Conservation (phyloP, 2,797 vertebrate species). For the Serranus cabrilla region DNA sequence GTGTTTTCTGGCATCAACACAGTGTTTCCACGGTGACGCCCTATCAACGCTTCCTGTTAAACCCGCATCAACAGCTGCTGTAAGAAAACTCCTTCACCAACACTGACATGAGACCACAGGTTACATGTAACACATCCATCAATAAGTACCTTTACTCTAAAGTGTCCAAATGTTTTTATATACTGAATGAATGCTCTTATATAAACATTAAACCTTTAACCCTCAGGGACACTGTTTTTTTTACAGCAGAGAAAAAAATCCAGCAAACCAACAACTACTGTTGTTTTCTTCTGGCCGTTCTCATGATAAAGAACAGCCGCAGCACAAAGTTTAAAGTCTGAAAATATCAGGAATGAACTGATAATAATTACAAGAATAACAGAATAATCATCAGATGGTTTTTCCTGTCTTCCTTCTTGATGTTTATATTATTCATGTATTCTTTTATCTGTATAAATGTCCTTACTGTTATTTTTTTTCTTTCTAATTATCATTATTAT, state of each 20-base stretch:
- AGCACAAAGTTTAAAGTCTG: slow-evolving; percentile 22
- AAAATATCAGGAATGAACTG: not conserved
- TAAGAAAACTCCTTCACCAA: slow-evolving; percentile 22
- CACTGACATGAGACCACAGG: slow-evolving; percentile 2
- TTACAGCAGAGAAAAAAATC: slow-evolving; percentile 29
- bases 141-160: slow-evolving; percentile 2
- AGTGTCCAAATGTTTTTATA: not conserved
- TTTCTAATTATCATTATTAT: no score
- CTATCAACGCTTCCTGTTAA: slow-evolving; percentile 74
- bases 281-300: slow-evolving; percentile 6
- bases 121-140: slow-evolving; percentile 16
- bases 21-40: slow-evolving; percentile 52
- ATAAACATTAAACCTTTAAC: not conserved
- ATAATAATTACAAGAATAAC: not conserved
- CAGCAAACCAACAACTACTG: slow-evolving; percentile 35
- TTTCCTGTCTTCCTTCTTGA: not conserved
- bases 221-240: not conserved
- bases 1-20: slow-evolving; percentile 70
- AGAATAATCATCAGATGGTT: not conserved
- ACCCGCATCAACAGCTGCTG: slow-evolving; percentile 49
- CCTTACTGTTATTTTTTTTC: no score
- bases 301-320: slow-evolving; percentile 21
- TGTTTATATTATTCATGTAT: no score
- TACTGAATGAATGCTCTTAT: not conserved
- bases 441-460: no score